Evolutionary conservation across 2,113 vertebrate species (phyloP).

Genomic region (Tamias sibiricus): DNA sequence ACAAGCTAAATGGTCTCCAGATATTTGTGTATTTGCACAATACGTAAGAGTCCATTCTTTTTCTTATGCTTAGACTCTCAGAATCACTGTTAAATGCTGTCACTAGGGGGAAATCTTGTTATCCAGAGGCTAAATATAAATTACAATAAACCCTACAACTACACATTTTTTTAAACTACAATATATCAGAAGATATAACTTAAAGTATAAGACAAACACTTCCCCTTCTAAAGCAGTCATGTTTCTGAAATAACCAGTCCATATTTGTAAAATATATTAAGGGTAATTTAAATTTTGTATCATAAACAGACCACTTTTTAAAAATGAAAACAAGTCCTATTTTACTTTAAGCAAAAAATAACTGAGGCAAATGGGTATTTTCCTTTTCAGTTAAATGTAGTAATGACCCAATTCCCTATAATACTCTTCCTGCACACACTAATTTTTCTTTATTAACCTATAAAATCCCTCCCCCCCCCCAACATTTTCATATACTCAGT

Average conservation of each 20-base stretch:
- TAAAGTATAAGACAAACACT: neutral
- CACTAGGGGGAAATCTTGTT: conserved; percentile 46
- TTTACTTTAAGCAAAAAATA: conserved; percentile 30
- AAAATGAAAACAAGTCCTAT: conserved; percentile 29
- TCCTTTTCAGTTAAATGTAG: neutral
- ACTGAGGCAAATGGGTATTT: neutral
- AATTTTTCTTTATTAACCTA: conserved; percentile 4
- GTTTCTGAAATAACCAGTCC: neutral
- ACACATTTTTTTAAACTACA: conserved; percentile 31
- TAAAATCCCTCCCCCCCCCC: neutral
- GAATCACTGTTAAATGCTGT: neutral
- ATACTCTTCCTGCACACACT: neutral
- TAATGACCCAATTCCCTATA: neutral
- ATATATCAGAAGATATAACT: neutral
- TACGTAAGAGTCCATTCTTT: neutral
- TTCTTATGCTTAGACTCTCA: neutral
- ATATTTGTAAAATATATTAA: conserved; percentile 24
- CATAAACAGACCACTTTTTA: neutral
- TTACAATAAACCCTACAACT: neutral
- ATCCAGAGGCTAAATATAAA: conserved; percentile 64
- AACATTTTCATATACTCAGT: neutral
- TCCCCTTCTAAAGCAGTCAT: neutral
- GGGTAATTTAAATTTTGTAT: neutral
- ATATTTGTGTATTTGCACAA: neutral
- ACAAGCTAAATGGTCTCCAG: neutral